Evolutionary conservation across 2,113 vertebrate species (phyloP), one percentile per base, ranked within the genome.

Genomic region (Perccottus glenii): DNA sequence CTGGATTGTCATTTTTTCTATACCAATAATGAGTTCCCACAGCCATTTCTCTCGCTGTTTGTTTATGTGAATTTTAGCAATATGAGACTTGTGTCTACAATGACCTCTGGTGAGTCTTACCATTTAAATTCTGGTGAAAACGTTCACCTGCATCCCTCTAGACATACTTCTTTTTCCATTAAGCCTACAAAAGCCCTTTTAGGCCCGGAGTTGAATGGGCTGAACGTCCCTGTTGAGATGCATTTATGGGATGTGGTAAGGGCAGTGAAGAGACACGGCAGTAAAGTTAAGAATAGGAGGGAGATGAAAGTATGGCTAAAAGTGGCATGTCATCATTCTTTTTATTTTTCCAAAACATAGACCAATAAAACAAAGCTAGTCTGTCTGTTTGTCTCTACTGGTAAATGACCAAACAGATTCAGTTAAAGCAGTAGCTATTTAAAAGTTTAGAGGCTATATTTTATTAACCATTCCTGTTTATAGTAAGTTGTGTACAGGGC

Each of bases 161-260:
- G 69, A 77, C 61, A 50, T 53, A 33, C 73, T 76, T 64, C 19
- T 74, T 60, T 64, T 77, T 67, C 64, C 65, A 73, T 81, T 71
- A 76, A 57, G 60, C 58, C n/a, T 70, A 63, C 19, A 55, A 59
- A 68, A 70, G 55, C 9, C 57, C 44, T 72, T 78, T 82, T 33
- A 76, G 59, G 9, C 73, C 71, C 19, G 19, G 62, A 68, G 57
- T 33, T 55, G 36, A 62, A 79, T 77, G 69, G 56, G 46, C 66
- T 75, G 55, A 53, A 53, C 45, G 3, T 77, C 44, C 67, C 78
- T 70, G 71, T 76, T 78, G 69, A 56, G 74, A 78, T 63, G 67
- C 70, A 48, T 68, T 85, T 66, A 75, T 56, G 55, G 53, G 67
- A 0, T 40, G 67, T 64, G 58, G 65, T 35, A 51, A 70, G 45